Conservation (phyloP, 2,113 vertebrate species). For the Meles meles region DNA sequence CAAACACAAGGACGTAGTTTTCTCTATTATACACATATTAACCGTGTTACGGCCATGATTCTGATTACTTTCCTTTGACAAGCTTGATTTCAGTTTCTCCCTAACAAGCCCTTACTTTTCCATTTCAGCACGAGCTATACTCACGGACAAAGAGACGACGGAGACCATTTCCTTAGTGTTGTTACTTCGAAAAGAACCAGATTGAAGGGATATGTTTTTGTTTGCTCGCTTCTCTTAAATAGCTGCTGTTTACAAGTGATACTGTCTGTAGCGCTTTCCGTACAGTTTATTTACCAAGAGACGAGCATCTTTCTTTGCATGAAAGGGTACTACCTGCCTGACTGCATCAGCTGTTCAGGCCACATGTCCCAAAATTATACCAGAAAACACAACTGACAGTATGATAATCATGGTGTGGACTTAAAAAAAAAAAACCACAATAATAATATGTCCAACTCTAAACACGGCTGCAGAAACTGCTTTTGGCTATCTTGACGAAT, state of each 20-base stretch:
- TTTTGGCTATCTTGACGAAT: neutral
- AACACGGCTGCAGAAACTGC: neutral
- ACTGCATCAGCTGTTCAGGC: constrained; percentile 47
- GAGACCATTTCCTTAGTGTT: neutral
- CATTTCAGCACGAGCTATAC: neutral
- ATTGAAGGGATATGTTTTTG: constrained; percentile 51
- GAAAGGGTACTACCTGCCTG: constrained; percentile 51
- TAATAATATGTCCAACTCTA: neutral
- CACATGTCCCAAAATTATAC: constrained; percentile 44
- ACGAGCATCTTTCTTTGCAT: constrained; percentile 21
- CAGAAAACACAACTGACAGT: constrained; percentile 11
- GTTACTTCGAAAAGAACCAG: constrained; percentile 27
- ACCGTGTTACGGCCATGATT: neutral
- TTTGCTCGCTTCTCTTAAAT: constrained; percentile 53
- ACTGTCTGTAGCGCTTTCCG: constrained; percentile 1
- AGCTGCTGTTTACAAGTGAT: constrained; percentile 56
- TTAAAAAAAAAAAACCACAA: neutral
- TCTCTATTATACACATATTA: neutral
- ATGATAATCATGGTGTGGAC: neutral
- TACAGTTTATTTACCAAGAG: constrained; percentile 56
- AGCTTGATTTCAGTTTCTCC: neutral
- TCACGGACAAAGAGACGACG: neutral
- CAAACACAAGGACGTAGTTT: neutral
- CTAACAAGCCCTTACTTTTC: neutral
- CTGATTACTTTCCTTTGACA: neutral